phyloP scores from a whole-genome alignment of 92 coral and sea anemone genomes.

The Phenganax subtilis region DNA sequence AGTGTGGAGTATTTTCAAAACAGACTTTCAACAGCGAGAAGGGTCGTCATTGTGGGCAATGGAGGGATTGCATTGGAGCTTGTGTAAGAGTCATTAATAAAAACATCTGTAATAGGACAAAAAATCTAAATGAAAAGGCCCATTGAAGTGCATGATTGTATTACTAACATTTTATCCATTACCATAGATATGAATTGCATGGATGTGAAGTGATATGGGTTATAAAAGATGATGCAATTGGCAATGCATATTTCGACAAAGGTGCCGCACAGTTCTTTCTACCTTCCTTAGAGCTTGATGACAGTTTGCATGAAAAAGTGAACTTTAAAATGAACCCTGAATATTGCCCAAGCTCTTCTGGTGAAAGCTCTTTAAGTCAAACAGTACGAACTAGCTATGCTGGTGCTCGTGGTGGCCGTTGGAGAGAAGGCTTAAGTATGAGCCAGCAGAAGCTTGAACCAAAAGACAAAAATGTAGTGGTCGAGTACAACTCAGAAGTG shows the following conservation, averaged over 20 bases:
- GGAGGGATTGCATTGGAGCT: conserved; percentile 97
- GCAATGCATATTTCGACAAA: conserved; percentile 82
- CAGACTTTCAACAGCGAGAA: conserved; percentile 63
- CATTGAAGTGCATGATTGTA: not conserved
- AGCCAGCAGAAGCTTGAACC: conserved; percentile 33
- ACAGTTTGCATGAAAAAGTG: conserved; percentile 15
- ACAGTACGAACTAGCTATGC: conserved; percentile 45
- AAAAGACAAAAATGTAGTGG: conserved; percentile 49
- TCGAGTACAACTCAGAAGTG: conserved; percentile 69
- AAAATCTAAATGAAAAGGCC: not conserved
- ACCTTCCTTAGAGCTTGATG: conserved; percentile 53
- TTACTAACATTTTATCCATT: not conserved
- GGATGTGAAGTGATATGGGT: conserved; percentile 94
- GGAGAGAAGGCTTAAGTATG: conserved; percentile 71
- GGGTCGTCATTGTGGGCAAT: conserved; percentile 83
- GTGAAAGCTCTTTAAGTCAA: not conserved
- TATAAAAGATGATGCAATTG: conserved; percentile 83
- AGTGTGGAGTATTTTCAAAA: conserved; percentile 65
- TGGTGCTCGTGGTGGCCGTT: conserved; percentile 87
- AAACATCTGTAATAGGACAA: not conserved
- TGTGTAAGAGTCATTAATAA: conserved; percentile 57
- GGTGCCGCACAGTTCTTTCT: conserved; percentile 91
- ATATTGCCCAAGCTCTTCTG: conserved; percentile 54
- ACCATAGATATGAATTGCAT: conserved; percentile 66
- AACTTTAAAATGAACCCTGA: conserved; percentile 38